Evolutionary conservation across 2,113 vertebrate genomes (phyloP).

Genomic region (Platycercus adscitus): DNA sequence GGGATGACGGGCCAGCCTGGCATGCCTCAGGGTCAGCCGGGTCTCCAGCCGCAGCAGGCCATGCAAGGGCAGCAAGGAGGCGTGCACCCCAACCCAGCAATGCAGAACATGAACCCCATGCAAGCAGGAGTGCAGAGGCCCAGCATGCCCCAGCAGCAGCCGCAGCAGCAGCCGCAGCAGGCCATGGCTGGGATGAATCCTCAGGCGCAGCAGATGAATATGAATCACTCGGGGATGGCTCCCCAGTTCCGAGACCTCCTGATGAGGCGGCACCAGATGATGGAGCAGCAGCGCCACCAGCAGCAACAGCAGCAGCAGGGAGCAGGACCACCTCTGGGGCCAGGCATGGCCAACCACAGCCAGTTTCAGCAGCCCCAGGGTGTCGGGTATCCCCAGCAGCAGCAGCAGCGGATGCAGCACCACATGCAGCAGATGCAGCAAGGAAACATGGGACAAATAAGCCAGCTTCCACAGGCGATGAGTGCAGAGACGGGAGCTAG

Average conservation of each 20-base stretch:
- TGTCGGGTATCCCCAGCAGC: conserved; percentile 78
- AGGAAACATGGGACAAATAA: conserved; percentile 81
- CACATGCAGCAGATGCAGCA: conserved; percentile 87
- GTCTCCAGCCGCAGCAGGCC: conserved; percentile 71
- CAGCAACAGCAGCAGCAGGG: conserved; percentile 81
- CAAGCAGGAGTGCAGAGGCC: conserved; percentile 75
- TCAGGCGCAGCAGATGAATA: conserved; percentile 81
- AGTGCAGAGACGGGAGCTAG: conserved; percentile 81
- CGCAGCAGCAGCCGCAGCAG: conserved; percentile 70
- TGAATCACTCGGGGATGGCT: conserved; percentile 83
- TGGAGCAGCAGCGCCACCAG: conserved; percentile 81
- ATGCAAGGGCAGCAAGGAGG: conserved; percentile 78
- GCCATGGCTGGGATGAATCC: conserved; percentile 80
- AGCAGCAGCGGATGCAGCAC: conserved; percentile 83
- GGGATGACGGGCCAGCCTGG: conserved; percentile 77
- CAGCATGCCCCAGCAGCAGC: conserved; percentile 75
- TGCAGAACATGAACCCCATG: conserved; percentile 82
- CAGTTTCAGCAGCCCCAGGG: conserved; percentile 91
- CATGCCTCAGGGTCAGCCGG: conserved; percentile 74
- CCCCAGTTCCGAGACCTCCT: conserved; percentile 89
- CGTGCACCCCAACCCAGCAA: conserved; percentile 75
- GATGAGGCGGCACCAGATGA: conserved; percentile 87
- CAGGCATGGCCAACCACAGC: conserved; percentile 85
- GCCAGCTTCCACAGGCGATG: conserved; percentile 80
- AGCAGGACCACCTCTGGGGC: conserved; percentile 63